Conservation (phyloP, 2,113 vertebrate genomes). For the Plotosus lineatus region DNA sequence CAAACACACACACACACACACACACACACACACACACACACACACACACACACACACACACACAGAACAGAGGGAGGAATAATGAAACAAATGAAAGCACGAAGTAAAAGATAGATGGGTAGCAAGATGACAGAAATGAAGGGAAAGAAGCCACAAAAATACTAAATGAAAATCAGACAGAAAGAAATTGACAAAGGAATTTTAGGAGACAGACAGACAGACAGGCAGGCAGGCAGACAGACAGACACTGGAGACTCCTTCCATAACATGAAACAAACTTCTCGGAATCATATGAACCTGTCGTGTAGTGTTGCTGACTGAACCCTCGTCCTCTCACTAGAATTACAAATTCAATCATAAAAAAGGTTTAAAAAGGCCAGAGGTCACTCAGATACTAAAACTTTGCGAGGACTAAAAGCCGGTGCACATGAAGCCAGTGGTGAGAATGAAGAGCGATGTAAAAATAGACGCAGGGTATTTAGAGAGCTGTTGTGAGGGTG, state of each 20-base stretch:
- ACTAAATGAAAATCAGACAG: background rate
- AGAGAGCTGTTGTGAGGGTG: constrained; percentile 2
- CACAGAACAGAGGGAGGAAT: background rate
- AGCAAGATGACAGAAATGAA: background rate
- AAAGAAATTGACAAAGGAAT: background rate
- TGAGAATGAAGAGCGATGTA: background rate
- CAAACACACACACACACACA: too few species aligned
- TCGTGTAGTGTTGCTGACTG: background rate
- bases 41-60: background rate
- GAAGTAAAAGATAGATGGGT: background rate
- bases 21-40: background rate
- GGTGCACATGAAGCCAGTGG: background rate
- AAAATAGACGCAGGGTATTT: constrained; percentile 1
- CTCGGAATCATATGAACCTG: background rate
- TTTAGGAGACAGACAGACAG: background rate
- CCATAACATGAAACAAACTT: background rate
- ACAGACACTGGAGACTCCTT: too few species aligned
- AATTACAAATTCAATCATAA: background rate
- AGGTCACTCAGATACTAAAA: background rate
- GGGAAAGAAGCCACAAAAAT: background rate
- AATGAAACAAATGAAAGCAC: background rate
- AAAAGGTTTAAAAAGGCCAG: background rate
- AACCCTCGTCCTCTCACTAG: background rate
- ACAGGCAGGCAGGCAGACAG: background rate
- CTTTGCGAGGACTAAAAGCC: background rate